phyloP scores from a whole-genome alignment of 2,113 vertebrate species.

The Nerophis ophidion region DNA sequence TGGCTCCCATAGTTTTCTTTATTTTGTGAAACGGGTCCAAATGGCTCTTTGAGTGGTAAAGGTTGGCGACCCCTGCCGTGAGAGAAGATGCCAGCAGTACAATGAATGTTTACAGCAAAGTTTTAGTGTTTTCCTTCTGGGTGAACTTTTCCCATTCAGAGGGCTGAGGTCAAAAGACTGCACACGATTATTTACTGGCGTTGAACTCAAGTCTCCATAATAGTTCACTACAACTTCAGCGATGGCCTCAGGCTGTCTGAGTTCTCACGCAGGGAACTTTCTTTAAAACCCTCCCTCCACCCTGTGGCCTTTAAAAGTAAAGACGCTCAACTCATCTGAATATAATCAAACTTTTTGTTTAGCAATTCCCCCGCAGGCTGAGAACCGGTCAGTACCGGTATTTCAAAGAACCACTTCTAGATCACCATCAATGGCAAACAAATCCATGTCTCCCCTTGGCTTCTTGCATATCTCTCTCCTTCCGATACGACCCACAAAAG shows the following conservation, averaged over 20 bases:
- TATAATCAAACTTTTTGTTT: conserved; percentile 16
- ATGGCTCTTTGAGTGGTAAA: too few species aligned
- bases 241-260: background rate
- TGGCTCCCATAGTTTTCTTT: too few species aligned
- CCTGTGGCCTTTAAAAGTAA: too few species aligned
- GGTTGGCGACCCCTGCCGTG: too few species aligned
- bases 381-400: too few species aligned
- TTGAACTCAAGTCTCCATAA: too few species aligned
- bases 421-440: conserved; percentile 31
- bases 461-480: conserved; percentile 15
- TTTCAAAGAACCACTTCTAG: background rate
- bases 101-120: background rate
- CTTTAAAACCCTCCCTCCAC: background rate
- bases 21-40: too few species aligned
- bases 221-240: too few species aligned
- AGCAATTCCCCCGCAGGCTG: too few species aligned
- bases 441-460: conserved; percentile 33
- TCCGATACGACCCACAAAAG: conserved; percentile 11
- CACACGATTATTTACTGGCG: too few species aligned
- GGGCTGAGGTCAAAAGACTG: conserved; percentile 16
- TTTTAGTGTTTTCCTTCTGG: background rate
- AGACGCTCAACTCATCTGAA: too few species aligned
- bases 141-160: background rate
- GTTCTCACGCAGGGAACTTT: background rate
- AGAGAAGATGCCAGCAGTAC: too few species aligned